Base-by-base conservation (phyloP, 2,888 invertebrate species). In the Ectemnius lituratus region DNA sequence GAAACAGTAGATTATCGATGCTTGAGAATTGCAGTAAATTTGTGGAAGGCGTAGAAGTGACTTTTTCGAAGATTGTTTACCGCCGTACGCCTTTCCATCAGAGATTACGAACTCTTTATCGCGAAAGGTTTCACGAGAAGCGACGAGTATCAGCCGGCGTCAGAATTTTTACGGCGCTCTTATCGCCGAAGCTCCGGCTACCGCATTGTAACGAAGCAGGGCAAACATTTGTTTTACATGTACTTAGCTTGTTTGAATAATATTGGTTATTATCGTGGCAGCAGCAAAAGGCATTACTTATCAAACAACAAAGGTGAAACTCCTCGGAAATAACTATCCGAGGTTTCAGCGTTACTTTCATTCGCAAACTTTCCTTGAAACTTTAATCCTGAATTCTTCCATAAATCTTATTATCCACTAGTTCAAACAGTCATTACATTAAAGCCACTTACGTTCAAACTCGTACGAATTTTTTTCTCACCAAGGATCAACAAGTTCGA, bases 151-250 rank as follows among this genome's bases (percentile, higher is more conserved):
- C 62, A 58, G 14, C n/a, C 37, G 61, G 47, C 65, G 63, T 58
- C 66, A 37, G 60, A 45, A 63, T 27, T 62, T 62, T 70, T 66
- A 73, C 75, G 67, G 67, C 23, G 47, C 28, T 64, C 71, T 78
- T 78, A 78, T 77, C 78, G 66, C 61, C 49, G 14, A 57, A 23
- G 62, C 47, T 62, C 70, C 70, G 56, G 74, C 60, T 58, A 67
- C 58, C 27, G 16, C 57, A 45, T 47, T 46, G 37, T 37, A 37
- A 37, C 37, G 37, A 62, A 65, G 65, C 37, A 59, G 59, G 11
- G 74, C 60, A 78, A 78, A 77, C 67, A 68, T 78, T 78, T 78
- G 71, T 78, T 69, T 71, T 77, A 69, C 78, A 76, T 78, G 76
- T 76, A 69, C 67, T 63, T 59, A 23, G 64, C 57, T 78, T 77